Percentiles rank a stretch among this genome's conserved stretches.
Conservation (phyloP, 2,888 invertebrate species). For the Napeogenes inachia region DNA sequence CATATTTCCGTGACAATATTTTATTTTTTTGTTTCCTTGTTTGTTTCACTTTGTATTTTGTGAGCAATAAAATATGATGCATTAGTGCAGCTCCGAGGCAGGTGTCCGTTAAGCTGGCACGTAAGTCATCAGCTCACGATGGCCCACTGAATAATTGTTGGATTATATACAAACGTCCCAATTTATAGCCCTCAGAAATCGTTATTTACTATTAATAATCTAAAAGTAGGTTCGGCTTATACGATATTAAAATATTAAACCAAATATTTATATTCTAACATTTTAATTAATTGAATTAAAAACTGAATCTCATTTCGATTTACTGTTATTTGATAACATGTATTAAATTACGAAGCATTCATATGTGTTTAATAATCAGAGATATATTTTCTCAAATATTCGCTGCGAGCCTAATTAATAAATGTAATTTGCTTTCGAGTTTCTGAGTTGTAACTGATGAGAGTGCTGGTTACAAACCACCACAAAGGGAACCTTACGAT, state of each 20-base stretch:
- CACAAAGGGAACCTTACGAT: slow-evolving; percentile 22
- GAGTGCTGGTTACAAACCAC: slow-evolving; percentile 3
- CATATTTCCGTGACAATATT: too few species aligned
- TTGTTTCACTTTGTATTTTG: background rate
- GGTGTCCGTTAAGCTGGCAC: slow-evolving; percentile 17
- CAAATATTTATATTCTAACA: too few species aligned
- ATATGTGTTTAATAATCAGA: background rate
- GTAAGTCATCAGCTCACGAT: slow-evolving; percentile 45
- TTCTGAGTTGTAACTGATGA: slow-evolving; percentile 15
- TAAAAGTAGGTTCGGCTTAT: background rate
- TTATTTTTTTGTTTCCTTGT: too few species aligned
- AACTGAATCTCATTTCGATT: too few species aligned
- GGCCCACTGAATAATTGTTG: slow-evolving; percentile 53
- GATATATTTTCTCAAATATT: slow-evolving; percentile 19
- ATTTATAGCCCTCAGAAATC: slow-evolving; percentile 53
- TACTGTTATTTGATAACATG: too few species aligned
- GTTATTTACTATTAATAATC: slow-evolving; percentile 45
- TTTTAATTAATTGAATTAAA: too few species aligned
- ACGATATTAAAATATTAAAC: too few species aligned
- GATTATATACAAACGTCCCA: slow-evolving; percentile 55
- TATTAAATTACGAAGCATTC: background rate
- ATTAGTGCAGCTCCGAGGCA: slow-evolving; percentile 10
- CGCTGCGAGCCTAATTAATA: slow-evolving; percentile 38
- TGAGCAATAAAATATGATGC: slow-evolving; percentile 12
- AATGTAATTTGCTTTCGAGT: slow-evolving; percentile 36